Evolutionary conservation across 2,113 vertebrate species (phyloP).

Genomic region (Panthera uncia): DNA sequence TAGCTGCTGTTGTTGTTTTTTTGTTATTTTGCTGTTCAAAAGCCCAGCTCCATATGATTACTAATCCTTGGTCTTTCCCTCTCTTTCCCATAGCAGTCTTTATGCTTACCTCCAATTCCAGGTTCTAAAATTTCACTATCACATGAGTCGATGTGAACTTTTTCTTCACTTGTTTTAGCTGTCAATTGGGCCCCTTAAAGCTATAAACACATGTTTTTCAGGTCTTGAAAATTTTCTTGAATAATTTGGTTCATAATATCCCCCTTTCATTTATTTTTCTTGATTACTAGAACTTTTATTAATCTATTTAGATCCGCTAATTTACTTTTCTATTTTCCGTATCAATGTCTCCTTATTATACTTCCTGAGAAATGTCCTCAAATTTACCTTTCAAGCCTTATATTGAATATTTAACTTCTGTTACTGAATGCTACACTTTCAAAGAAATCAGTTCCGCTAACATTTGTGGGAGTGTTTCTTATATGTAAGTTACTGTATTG

Average conservation of each 20-base stretch:
- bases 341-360: background rate
- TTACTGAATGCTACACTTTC: background rate
- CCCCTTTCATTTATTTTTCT: background rate
- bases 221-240: background rate
- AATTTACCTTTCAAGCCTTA: background rate
- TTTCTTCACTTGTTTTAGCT: background rate
- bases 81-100: background rate
- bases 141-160: background rate
- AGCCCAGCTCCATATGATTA: background rate
- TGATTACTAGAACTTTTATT: background rate
- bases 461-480: background rate
- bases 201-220: background rate
- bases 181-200: background rate
- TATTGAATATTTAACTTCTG: constrained; percentile 40
- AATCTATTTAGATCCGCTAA: background rate
- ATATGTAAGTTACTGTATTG: background rate
- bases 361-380: constrained; percentile 14
- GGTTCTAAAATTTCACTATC: constrained; percentile 30
- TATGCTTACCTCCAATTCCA: background rate
- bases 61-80: background rate
- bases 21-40: background rate
- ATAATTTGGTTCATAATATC: background rate
- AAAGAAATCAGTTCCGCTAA: background rate
- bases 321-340: constrained; percentile 17
- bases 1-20: background rate